These are phyloP conservation scores for Coptotermes formosanus DNA, from an alignment of 1,140 invertebrate species.

Conservation along the genomic window DNA sequence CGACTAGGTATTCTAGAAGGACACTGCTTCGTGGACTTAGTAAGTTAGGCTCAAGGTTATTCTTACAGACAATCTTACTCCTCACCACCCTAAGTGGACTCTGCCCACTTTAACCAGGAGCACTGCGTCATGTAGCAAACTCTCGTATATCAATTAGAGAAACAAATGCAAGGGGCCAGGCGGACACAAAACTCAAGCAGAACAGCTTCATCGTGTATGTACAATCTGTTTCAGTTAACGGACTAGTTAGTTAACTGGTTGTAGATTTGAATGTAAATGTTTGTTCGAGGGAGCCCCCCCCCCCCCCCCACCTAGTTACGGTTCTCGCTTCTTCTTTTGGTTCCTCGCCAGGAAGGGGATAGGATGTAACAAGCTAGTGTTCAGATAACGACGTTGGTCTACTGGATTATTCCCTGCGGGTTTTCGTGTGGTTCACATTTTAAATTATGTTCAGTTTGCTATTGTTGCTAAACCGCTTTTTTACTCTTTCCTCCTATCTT, in stretches of 20 bases:
- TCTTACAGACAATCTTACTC: too few species aligned
- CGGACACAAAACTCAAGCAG: not conserved
- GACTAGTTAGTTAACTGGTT: not conserved
- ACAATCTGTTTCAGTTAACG: constrained; percentile 1
- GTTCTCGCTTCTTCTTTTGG: not conserved
- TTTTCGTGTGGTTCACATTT: not conserved
- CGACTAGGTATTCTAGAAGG: too few species aligned
- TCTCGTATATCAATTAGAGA: not conserved
- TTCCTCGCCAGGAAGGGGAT: not conserved
- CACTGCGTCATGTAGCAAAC: not conserved
- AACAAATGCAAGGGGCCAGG: not conserved
- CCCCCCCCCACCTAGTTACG: not conserved
- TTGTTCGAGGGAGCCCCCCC: not conserved
- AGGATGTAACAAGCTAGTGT: constrained; percentile 3
- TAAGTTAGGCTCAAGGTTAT: too few species aligned
- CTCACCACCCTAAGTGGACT: too few species aligned
- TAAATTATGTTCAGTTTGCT: not conserved
- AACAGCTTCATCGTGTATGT: not conserved
- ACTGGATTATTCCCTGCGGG: not conserved
- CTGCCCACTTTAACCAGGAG: not conserved
- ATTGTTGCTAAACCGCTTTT: not conserved
- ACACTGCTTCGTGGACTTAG: too few species aligned
- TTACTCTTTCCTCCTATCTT: not conserved
- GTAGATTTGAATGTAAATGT: not conserved
- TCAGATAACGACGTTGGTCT: not conserved